Evolutionary conservation across 2,888 invertebrate genomes (phyloP), one percentile per base, ranked within the genome.

Genomic region (Hyalella azteca): DNA sequence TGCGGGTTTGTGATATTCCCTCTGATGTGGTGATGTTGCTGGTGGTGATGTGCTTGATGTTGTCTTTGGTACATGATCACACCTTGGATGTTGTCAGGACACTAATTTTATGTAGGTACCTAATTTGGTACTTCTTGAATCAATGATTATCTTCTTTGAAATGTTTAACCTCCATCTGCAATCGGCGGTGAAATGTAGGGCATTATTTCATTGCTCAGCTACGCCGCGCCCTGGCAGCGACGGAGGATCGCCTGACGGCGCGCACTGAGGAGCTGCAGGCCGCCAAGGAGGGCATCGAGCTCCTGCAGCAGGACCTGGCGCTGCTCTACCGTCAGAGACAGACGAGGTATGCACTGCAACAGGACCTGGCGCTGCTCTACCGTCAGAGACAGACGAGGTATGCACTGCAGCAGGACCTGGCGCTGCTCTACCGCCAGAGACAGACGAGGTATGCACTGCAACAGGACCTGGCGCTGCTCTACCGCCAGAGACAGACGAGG

Each of bases 221-320:
- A 13, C 77, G 50, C 11, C 41, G 54, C 11, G 79, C 81, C 7
- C 41, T 84, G 26, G 76, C 26, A n/a, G 50, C 59, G 19, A 41
- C 73, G 29, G 85, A 85, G 79, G 88, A 88, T 76, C 87, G 88
- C 78, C 82, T 87, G 22, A 82, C 85, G 13, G 85, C 86, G 4
- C 82, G 87, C 7, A 87, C 87, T 77, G 88, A 88, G 80, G 88
- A 88, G 84, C 85, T 88, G 3, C 83, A 86, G 15, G 88, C 88
- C 60, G 87, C 87, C 83, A 85, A 87, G 79, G 88, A 88, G 85
- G 87, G 88, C 48, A 87, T 88, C 39, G 86, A 86, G 59, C 82
- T 88, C 15, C 85, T 88, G 54, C 88, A 88, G 84, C 87, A 87
- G 80, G 87, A 88, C 79, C 83, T 88, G 19, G 87, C 86, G 13